These are phyloP conservation scores for Hemiscyllium ocellatum DNA, from an alignment of 2,113 vertebrate species.

Conservation along the genomic window DNA sequence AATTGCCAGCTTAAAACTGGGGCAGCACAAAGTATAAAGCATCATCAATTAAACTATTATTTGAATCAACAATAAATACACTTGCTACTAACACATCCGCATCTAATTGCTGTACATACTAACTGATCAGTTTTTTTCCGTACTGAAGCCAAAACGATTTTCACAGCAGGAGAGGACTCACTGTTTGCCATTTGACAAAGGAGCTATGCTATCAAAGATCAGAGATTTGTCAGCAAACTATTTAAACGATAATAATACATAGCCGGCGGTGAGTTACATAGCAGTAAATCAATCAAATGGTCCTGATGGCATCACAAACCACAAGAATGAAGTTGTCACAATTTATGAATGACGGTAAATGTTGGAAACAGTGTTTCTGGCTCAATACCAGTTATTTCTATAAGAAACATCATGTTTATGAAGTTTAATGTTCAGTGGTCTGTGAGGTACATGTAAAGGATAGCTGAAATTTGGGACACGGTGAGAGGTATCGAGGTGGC, in stretches of 20 bases:
- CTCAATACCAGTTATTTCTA: neutral
- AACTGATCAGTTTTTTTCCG: neutral
- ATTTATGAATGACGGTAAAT: neutral
- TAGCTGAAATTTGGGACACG: neutral
- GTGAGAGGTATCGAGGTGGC: neutral
- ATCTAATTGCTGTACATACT: neutral
- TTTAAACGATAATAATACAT: neutral
- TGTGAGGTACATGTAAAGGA: neutral
- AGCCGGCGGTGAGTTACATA: neutral
- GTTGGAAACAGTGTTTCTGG: neutral
- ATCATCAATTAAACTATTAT: neutral
- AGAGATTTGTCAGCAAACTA: constrained; percentile 25
- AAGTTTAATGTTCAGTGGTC: neutral
- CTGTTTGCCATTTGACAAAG: neutral
- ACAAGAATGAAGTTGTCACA: neutral
- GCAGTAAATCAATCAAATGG: neutral
- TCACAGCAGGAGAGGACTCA: neutral
- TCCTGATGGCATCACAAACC: neutral
- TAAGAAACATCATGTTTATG: neutral
- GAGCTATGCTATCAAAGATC: neutral
- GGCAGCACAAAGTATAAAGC: neutral
- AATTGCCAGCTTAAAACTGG: neutral
- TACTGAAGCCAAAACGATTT: neutral
- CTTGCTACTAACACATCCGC: neutral
- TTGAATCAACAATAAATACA: neutral